These are phyloP conservation scores for Venustoraphidia nigricollis DNA, from an alignment of 2,888 invertebrate genomes.

Conservation along the genomic window DNA sequence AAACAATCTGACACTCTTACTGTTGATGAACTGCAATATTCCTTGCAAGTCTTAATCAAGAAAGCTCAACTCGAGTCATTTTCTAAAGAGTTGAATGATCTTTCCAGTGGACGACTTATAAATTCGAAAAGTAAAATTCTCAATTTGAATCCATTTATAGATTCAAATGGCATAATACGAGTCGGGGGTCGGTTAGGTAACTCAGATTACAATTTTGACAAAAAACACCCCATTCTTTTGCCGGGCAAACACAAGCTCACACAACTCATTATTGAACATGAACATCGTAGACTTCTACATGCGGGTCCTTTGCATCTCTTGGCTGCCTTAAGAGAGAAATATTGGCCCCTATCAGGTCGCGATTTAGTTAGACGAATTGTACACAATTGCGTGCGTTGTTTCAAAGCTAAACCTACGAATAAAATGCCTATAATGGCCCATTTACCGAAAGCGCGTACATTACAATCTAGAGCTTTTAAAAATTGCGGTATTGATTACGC, in stretches of 20 bases:
- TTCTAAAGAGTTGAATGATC: neutral
- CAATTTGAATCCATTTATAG: constrained; percentile 7
- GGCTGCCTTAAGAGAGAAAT: constrained; percentile 6
- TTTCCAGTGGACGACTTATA: neutral
- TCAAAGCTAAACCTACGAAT: constrained; percentile 8
- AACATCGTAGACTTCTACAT: constrained; percentile 10
- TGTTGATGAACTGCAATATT: neutral
- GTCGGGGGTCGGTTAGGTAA: constrained; percentile 8
- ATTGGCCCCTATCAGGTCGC: constrained; percentile 9
- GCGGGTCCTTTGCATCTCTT: constrained; percentile 11
- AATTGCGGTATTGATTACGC: constrained; percentile 13
- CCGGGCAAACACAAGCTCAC: constrained; percentile 6
- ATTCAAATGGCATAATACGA: constrained; percentile 5
- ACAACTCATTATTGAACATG: constrained; percentile 8
- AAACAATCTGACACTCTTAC: neutral
- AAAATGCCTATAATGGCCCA: constrained; percentile 15
- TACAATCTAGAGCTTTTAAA: constrained; percentile 9
- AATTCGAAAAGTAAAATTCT: neutral
- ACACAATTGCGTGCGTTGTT: constrained; percentile 10
- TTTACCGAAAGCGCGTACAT: constrained; percentile 12
- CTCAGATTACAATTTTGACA: constrained; percentile 3
- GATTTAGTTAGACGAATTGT: constrained; percentile 4
- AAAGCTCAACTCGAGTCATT: constrained; percentile 1
- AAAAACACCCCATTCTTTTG: too few species aligned
- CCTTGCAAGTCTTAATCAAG: neutral